phyloP scores from a whole-genome alignment of 2,797 vertebrate genomes.

The Pagetopsis macropterus region DNA sequence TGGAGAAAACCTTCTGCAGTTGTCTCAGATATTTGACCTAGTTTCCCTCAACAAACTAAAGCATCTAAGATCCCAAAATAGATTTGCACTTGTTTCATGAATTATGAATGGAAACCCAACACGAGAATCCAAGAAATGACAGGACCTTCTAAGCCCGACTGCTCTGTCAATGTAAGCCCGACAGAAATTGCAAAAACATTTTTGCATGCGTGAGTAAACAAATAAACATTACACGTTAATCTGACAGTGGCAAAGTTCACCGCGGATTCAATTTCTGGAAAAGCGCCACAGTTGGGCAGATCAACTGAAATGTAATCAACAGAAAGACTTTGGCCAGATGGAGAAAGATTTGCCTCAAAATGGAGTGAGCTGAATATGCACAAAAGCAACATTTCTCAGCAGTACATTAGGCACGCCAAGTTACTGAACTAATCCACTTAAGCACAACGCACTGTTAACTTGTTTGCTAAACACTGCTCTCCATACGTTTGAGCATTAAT shows the following conservation, averaged over 20 bases:
- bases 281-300: slow-evolving; percentile 26
- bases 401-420: neutral
- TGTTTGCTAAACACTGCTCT: slow-evolving; percentile 2
- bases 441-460: neutral
- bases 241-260: slow-evolving; percentile 27
- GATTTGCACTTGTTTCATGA: slow-evolving; percentile 68
- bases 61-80: slow-evolving; percentile 66
- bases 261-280: slow-evolving; percentile 19
- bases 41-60: slow-evolving; percentile 57
- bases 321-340: slow-evolving; percentile 24
- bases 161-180: slow-evolving; percentile 41
- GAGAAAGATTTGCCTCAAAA: slow-evolving; percentile 10
- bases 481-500: slow-evolving; percentile 35
- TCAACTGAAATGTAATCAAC: slow-evolving; percentile 21
- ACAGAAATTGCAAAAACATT: slow-evolving; percentile 43
- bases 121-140: slow-evolving; percentile 56
- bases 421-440: slow-evolving; percentile 9
- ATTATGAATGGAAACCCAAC: slow-evolving; percentile 68
- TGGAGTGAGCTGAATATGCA: slow-evolving; percentile 7
- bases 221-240: slow-evolving; percentile 42
- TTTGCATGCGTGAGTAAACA: slow-evolving; percentile 27
- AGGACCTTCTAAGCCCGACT: slow-evolving; percentile 48
- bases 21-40: slow-evolving; percentile 65
- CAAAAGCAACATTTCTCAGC: neutral
- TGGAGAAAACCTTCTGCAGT: slow-evolving; percentile 36